Evolutionary conservation across 2,797 vertebrate genomes (phyloP).

Genomic region (Buphagus erythrorhynchus): DNA sequence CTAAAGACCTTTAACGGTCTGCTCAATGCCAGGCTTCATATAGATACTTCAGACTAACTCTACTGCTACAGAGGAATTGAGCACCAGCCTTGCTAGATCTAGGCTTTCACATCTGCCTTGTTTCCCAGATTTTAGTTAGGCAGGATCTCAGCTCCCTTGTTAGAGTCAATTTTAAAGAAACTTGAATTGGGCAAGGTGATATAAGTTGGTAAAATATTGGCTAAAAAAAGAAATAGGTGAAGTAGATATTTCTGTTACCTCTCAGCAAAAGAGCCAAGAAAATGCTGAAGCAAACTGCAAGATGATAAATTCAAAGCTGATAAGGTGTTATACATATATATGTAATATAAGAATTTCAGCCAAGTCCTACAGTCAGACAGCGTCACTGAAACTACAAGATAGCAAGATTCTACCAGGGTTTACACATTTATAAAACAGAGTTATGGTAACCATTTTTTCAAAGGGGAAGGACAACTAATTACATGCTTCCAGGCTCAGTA

Average conservation of each 20-base stretch:
- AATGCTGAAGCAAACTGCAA: background rate
- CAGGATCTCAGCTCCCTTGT: background rate
- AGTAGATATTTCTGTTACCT: background rate
- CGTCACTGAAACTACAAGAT: background rate
- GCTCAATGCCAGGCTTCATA: background rate
- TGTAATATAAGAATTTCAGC: background rate
- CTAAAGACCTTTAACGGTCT: background rate
- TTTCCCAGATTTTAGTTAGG: background rate
- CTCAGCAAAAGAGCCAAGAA: background rate
- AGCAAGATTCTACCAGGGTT: background rate
- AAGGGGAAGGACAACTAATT: background rate
- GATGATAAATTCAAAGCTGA: background rate
- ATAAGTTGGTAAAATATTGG: background rate
- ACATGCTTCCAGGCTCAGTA: background rate
- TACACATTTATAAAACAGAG: background rate
- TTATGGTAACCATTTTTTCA: background rate
- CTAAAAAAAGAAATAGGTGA: background rate
- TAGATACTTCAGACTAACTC: background rate
- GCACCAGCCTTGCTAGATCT: background rate
- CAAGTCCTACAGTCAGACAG: background rate
- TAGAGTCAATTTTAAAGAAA: background rate
- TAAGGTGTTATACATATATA: background rate
- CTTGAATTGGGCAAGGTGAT: background rate
- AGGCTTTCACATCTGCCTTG: background rate
- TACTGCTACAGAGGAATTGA: background rate